A percentile compares a stretch with the other conserved stretches of the same genome.
phyloP scores from a whole-genome alignment of 2,888 invertebrate genomes.

The Synergus umbraculus region DNA sequence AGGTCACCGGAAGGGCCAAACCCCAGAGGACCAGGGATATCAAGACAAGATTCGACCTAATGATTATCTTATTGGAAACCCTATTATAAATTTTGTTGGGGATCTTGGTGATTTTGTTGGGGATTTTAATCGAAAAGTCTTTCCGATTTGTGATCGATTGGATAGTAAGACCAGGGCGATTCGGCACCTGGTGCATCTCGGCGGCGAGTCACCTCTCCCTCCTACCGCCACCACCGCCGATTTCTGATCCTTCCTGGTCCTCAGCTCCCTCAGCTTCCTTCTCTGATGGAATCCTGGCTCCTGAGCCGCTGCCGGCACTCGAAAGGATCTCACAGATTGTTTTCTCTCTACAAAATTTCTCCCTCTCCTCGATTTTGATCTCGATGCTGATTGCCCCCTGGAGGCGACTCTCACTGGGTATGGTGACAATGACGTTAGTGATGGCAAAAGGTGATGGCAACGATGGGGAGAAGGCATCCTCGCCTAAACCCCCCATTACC shows the following conservation, averaged over 20 bases:
- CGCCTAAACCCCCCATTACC: conserved; percentile 77
- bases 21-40: conserved; percentile 55
- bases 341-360: conserved; percentile 42
- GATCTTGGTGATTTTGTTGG: conserved; percentile 15
- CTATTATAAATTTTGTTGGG: conserved; percentile 12
- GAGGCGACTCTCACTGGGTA: conserved; percentile 42
- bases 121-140: conserved; percentile 22
- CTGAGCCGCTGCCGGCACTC: conserved; percentile 33
- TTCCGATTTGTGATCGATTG: conserved; percentile 47
- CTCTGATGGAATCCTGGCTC: conserved; percentile 27
- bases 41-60: conserved; percentile 43
- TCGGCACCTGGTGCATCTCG: conserved; percentile 71
- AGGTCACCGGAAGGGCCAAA: conserved; percentile 53
- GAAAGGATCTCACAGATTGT: conserved; percentile 35
- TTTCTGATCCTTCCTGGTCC: conserved; percentile 49
- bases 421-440: conserved; percentile 51
- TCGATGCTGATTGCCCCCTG: conserved; percentile 42
- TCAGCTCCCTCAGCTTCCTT: conserved; percentile 15
- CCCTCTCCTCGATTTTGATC: conserved; percentile 41
- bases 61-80: conserved; percentile 35
- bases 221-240: conserved; percentile 51
- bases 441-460: conserved; percentile 69
- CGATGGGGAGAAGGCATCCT: conserved; percentile 76
- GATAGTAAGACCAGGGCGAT: conserved; percentile 60
- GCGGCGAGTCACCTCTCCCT: conserved; percentile 73